Base-by-base conservation (phyloP, 2,888 invertebrate species). In the Ochropleura plecta region DNA sequence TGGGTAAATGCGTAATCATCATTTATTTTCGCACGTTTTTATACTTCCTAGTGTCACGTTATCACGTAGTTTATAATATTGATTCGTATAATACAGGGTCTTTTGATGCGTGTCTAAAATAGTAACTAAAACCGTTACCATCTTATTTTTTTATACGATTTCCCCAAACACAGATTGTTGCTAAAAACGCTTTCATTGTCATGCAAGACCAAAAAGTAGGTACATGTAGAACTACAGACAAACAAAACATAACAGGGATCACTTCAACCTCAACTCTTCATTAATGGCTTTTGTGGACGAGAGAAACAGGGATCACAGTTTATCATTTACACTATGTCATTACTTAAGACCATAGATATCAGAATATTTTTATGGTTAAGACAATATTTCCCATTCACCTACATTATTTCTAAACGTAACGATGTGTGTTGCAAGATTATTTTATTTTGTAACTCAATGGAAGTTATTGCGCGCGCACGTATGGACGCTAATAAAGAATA, bases 361-460 rank as follows among this genome's bases (percentile, higher is more conserved):
- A 30, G 30, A 30, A 30, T 30, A 30, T 30, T 30, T 30, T 30
- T 30, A 30, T 30, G 30, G 55, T 68, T 67, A 4, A 67, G 51
- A 62, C 67, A 73, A 59, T 53, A 46, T 59, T 53, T 59, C 64
- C 78, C 67, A 73, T 82, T 82, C 70, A 68, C 82, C 67, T 69
- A 67, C 59, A 70, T 75, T 72, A 59, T 72, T 81, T 68, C 79
- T 70, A 74, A 78, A 71, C 64, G 71, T 72, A 85, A 74, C 78
- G 67, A 70, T n/a, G 78, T 68, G 40, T 83, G 73, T 85, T 64
- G 83, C 59, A 86, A 79, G 70, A 65, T 82, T 77, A 77, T 83
- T 76, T 67, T 73, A 83, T 83, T 83, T 86, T 76, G 83, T 70
- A 76, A 83, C 70, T 44, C 55, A 53, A 70, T 85, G 62, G 73